Conservation (phyloP, 2,888 invertebrate genomes). For the Phania funesta region DNA sequence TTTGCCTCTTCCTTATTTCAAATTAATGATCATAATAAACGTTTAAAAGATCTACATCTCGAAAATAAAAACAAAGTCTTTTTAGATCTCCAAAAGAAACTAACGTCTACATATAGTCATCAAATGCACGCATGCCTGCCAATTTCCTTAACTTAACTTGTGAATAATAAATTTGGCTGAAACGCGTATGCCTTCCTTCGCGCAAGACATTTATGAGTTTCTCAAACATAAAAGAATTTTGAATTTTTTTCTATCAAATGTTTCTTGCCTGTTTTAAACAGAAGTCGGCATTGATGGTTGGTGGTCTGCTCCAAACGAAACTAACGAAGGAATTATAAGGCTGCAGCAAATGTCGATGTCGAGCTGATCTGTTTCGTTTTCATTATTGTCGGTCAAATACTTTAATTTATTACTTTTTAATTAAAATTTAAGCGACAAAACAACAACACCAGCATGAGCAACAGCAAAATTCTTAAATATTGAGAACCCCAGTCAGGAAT, state of each 20-base stretch:
- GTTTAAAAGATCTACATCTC: slow-evolving; percentile 44
- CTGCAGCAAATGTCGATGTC: slow-evolving; percentile 13
- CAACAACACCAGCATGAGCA: slow-evolving; percentile 26
- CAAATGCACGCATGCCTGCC: slow-evolving; percentile 53
- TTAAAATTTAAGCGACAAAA: slow-evolving; percentile 70
- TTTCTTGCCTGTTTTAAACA: slow-evolving; percentile 27
- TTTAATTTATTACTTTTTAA: slow-evolving; percentile 78
- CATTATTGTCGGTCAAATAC: slow-evolving; percentile 70
- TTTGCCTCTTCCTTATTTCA: slow-evolving; percentile 35
- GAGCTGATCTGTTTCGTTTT: slow-evolving; percentile 31
- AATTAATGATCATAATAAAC: slow-evolving; percentile 63
- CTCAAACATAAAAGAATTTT: slow-evolving; percentile 19
- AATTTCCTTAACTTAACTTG: slow-evolving; percentile 41
- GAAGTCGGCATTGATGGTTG: slow-evolving; percentile 60
- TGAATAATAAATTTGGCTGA: slow-evolving; percentile 59
- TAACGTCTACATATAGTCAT: slow-evolving; percentile 47
- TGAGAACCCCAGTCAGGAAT: background rate
- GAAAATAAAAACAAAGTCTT: slow-evolving; percentile 24
- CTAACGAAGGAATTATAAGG: slow-evolving; percentile 6
- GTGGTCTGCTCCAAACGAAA: slow-evolving; percentile 52
- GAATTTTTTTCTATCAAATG: background rate
- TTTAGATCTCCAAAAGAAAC: background rate
- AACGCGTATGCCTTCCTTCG: slow-evolving; percentile 21
- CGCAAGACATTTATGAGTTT: slow-evolving; percentile 43
- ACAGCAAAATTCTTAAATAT: background rate